These are phyloP conservation scores for Fissipunctia ypsillon DNA, from an alignment of 2,888 invertebrate genomes.

Conservation along the genomic window DNA sequence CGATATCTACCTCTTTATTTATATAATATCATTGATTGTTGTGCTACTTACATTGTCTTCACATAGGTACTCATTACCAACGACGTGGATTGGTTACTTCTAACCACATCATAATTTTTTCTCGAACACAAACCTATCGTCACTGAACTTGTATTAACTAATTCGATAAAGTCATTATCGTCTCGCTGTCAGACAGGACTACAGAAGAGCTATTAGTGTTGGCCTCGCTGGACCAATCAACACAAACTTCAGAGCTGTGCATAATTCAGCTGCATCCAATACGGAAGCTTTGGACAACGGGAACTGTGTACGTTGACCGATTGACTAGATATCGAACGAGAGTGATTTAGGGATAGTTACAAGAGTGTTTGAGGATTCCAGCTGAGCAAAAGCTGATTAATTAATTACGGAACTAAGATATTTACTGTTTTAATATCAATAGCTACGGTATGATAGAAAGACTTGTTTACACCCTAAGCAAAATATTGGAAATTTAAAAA, in stretches of 20 bases:
- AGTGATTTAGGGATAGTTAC: conserved; percentile 25
- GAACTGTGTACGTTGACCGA: conserved; percentile 32
- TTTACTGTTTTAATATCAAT: background rate
- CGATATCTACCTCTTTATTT: too few species aligned
- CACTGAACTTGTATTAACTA: too few species aligned
- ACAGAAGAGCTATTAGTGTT: conserved; percentile 15
- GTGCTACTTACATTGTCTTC: too few species aligned
- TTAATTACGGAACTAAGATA: background rate
- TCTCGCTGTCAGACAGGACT: background rate
- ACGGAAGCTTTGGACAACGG: conserved; percentile 22
- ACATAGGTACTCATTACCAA: too few species aligned
- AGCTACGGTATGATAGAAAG: background rate
- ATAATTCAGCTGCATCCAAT: conserved; percentile 26
- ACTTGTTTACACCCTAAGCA: background rate
- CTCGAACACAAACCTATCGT: too few species aligned
- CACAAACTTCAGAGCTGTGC: conserved; percentile 16
- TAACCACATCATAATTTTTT: too few species aligned
- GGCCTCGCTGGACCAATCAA: conserved; percentile 11
- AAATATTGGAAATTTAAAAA: background rate
- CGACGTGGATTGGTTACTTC: too few species aligned
- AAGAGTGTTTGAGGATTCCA: background rate
- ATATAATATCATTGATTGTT: too few species aligned
- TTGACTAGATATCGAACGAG: conserved; percentile 30
- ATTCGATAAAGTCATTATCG: background rate
- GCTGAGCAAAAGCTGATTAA: background rate